Evolutionary conservation across 2,113 vertebrate species (phyloP).

Genomic region (Saguinus midas): DNA sequence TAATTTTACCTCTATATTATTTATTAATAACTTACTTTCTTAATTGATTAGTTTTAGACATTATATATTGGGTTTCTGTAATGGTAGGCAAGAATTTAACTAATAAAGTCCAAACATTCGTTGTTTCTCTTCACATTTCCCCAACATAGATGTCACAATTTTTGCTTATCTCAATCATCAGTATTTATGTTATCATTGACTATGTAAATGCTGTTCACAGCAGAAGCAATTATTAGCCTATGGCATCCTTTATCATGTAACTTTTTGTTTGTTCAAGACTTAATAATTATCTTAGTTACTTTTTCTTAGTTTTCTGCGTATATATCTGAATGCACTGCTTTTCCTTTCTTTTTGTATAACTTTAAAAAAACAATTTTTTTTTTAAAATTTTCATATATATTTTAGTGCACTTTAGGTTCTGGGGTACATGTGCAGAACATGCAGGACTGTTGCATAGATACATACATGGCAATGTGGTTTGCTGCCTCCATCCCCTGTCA

Average conservation of each 20-base stretch:
- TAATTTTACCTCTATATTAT: background rate
- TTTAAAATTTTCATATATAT: too few species aligned
- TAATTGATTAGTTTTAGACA: background rate
- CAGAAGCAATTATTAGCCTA: background rate
- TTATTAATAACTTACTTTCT: background rate
- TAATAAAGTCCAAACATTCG: background rate
- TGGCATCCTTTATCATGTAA: background rate
- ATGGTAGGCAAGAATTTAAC: background rate
- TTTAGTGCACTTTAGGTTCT: too few species aligned
- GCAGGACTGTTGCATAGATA: too few species aligned
- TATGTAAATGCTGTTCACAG: background rate
- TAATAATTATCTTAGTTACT: constrained; percentile 11
- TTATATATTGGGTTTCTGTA: background rate
- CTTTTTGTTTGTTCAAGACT: constrained; percentile 11
- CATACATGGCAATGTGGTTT: too few species aligned
- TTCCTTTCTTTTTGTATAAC: background rate
- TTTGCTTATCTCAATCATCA: background rate
- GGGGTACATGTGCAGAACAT: too few species aligned
- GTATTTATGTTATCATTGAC: background rate
- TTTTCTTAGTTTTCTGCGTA: constrained; percentile 10
- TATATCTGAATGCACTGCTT: background rate
- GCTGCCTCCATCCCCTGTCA: too few species aligned
- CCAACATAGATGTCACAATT: background rate
- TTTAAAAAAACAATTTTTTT: background rate
- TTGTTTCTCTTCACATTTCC: background rate